Base-by-base conservation (phyloP, 2,113 vertebrate genomes). In the Thymallus thymallus region DNA sequence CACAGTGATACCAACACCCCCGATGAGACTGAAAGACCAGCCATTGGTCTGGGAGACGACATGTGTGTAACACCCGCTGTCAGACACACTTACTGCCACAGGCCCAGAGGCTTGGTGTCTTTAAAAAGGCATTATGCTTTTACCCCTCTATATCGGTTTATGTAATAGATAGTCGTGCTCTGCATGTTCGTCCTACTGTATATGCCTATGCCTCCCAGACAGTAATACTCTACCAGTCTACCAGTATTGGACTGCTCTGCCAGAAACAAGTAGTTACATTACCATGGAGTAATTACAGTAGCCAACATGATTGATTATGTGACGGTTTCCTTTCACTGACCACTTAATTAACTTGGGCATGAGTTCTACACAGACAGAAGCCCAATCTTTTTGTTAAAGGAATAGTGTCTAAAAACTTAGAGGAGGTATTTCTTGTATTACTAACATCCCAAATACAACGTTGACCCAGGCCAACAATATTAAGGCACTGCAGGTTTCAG, bases 111-210 rank as follows among this genome's bases (percentile, higher is more conserved):
- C 66, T 3, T 76, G 74, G 45, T 72, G 64, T 51, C 73, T 85
- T 82, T 61, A 81, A 80, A 83, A 86, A 78, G 73, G 45, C 69
- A 79, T 69, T 26, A 55, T 4, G 56, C 35, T 79, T 75, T 73
- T 67, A 73, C 74, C 71, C 41, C 23, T 72, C 20, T 68, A 73
- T 29, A 63, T 26, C 3, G 35, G 66, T 65, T 84, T 80, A 80
- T 64, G 45, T 71, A 80, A 75, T 58, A 63, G 32, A 29, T 30
- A 69, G 72, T 69, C 10, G 24, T 61, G 35, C 56, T 75, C 30
- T 74, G 29, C 60, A 60, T 78, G 72, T 68, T 20, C 9, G 48
- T 30, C 60, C 3, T 63, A 13, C 0, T 56, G 20, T 51, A 60
- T 6, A 20, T 23, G 12, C 16, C 48, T 12, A 35, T 56, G 58